Evolutionary conservation across 2,888 invertebrate species (phyloP).

Genomic region (Dorcus hopei): DNA sequence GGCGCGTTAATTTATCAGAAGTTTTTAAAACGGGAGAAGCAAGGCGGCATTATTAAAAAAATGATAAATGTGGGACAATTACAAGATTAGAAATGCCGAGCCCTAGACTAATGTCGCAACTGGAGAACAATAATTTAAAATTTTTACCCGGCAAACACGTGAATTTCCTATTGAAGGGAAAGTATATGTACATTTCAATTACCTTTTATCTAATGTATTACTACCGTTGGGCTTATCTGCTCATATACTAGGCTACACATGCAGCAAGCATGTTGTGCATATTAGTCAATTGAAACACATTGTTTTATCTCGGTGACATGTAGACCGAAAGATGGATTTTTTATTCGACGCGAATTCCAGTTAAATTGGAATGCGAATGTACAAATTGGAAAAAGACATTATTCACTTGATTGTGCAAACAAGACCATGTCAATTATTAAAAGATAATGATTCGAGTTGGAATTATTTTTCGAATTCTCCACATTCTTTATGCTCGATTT

Average conservation of each 20-base stretch:
- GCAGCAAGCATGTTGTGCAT: neutral
- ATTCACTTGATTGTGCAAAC: too few relatives aligned
- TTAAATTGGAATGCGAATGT: too few relatives aligned
- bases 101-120: slow-evolving; percentile 22
- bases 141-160: slow-evolving; percentile 17
- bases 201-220: slow-evolving; percentile 3
- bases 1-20: neutral
- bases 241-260: neutral
- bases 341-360: too few relatives aligned
- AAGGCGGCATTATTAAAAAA: neutral
- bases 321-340: too few relatives aligned
- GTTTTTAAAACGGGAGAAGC: neutral
- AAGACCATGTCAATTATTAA: too few relatives aligned
- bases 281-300: neutral
- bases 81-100: slow-evolving; percentile 27
- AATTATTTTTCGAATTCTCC: too few relatives aligned
- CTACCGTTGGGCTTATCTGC: slow-evolving; percentile 4
- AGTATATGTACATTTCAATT: slow-evolving; percentile 6
- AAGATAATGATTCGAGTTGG: too few relatives aligned
- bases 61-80: slow-evolving; percentile 26
- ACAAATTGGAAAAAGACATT: too few relatives aligned
- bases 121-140: slow-evolving; percentile 22
- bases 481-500: too few relatives aligned
- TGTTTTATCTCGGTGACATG: too few relatives aligned
- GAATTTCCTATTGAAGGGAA: slow-evolving; percentile 16